These are phyloP conservation scores for Stenodema calcarata DNA, from an alignment of 2,888 invertebrate species.

Conservation along the genomic window DNA sequence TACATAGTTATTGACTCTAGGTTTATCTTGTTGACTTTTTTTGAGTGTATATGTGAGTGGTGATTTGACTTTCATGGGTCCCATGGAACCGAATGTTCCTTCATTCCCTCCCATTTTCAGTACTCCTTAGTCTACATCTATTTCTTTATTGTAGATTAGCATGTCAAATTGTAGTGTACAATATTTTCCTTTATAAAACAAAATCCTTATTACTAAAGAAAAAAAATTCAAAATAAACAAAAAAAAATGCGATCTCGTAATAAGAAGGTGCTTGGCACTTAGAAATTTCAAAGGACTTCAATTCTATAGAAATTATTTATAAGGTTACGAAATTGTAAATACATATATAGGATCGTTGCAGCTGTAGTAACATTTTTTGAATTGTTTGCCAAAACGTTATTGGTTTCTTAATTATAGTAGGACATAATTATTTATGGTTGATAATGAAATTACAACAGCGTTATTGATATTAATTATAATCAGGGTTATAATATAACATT, in stretches of 20 bases:
- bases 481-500: constrained; percentile 51
- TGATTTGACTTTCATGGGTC: constrained; percentile 14
- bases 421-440: constrained; percentile 31
- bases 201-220: constrained; percentile 6
- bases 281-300: constrained; percentile 44
- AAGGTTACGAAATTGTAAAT: constrained; percentile 52
- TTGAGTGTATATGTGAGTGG: constrained; percentile 35
- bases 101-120: constrained; percentile 28
- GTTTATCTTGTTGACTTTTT: constrained; percentile 29
- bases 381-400: constrained; percentile 52
- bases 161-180: constrained; percentile 40
- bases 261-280: constrained; percentile 43
- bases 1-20: constrained; percentile 33
- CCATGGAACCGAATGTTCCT: constrained; percentile 34
- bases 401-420: constrained; percentile 12
- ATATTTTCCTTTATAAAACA: constrained; percentile 40
- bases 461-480: constrained; percentile 42
- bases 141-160: constrained; percentile 48
- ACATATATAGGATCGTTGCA: constrained; percentile 36
- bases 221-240: constrained; percentile 21
- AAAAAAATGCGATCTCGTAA: constrained; percentile 24
- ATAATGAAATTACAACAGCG: constrained; percentile 40
- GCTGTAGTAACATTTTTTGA: constrained; percentile 52
- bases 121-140: constrained; percentile 28
- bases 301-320: constrained; percentile 36